Percentiles rank a stretch among this genome's conserved stretches.
Conservation (phyloP, 2,888 invertebrate species). For the Ochropacha duplaris region DNA sequence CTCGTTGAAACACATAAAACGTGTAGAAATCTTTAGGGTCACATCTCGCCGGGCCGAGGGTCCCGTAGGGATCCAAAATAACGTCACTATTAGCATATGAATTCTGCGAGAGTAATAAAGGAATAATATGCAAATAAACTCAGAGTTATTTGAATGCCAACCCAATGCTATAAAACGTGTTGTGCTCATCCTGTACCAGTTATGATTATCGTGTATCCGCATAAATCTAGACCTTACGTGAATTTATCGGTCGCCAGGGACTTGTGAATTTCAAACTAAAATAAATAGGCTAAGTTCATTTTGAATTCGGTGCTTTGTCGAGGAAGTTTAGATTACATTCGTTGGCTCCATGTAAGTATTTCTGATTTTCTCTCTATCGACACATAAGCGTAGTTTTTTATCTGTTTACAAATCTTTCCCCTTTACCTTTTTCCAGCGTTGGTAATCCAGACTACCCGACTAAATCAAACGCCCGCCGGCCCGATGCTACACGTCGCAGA, state of each 20-base stretch:
- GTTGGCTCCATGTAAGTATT: too few species aligned
- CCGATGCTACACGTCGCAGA: neutral
- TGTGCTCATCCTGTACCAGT: slow-evolving; percentile 42
- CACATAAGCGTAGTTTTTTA: too few species aligned
- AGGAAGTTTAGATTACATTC: neutral
- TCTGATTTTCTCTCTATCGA: too few species aligned
- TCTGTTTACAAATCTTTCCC: neutral
- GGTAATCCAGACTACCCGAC: neutral
- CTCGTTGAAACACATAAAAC: slow-evolving; percentile 41
- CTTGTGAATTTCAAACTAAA: slow-evolving; percentile 11
- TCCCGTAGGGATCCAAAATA: slow-evolving; percentile 59
- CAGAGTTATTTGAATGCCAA: slow-evolving; percentile 45
- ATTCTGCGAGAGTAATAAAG: slow-evolving; percentile 71
- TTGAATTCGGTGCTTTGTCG: slow-evolving; percentile 17
- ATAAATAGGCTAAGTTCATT: slow-evolving; percentile 25
- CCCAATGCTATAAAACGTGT: slow-evolving; percentile 45
- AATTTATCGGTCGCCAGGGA: slow-evolving; percentile 30
- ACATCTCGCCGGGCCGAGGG: slow-evolving; percentile 32
- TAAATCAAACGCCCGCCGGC: slow-evolving; percentile 8
- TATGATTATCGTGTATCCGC: slow-evolving; percentile 45
- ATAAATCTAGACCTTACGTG: slow-evolving; percentile 34
- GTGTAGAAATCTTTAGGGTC: slow-evolving; percentile 54
- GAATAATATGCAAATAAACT: slow-evolving; percentile 74
- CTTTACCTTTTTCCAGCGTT: neutral
- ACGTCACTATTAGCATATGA: slow-evolving; percentile 69